A percentile compares a stretch with the other conserved stretches of the same genome.
Conservation (phyloP, 2,888 invertebrate species). For the Atrina japonica region DNA sequence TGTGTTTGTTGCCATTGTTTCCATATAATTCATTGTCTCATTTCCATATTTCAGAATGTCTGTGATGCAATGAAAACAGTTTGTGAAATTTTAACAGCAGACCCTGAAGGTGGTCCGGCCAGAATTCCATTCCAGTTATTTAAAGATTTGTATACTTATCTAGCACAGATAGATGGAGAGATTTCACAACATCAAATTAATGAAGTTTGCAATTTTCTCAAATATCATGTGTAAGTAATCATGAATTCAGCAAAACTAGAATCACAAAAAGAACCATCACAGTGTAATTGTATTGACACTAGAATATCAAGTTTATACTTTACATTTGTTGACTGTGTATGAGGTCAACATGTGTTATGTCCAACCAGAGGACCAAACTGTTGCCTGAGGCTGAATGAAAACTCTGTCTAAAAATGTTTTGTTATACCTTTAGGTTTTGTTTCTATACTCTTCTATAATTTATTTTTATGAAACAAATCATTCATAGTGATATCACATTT, state of each 20-base stretch:
- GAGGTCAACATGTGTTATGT: too few relatives aligned
- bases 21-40: too few relatives aligned
- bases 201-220: slow-evolving; percentile 74
- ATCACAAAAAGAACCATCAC: neutral
- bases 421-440: too few relatives aligned
- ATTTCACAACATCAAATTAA: slow-evolving; percentile 78
- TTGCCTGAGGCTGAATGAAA: too few relatives aligned
- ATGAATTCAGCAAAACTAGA: neutral
- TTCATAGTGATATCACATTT: too few relatives aligned
- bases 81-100: slow-evolving; percentile 90
- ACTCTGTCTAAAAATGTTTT: too few relatives aligned
- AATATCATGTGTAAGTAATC: slow-evolving; percentile 80
- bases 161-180: slow-evolving; percentile 80
- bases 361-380: too few relatives aligned
- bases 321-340: too few relatives aligned
- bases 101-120: slow-evolving; percentile 91
- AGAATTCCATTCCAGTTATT: slow-evolving; percentile 84
- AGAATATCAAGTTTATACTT: too few relatives aligned
- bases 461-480: too few relatives aligned
- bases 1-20: too few relatives aligned
- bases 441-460: too few relatives aligned
- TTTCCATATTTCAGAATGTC: slow-evolving; percentile 84
- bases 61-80: slow-evolving; percentile 90
- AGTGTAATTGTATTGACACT: neutral
- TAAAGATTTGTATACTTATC: slow-evolving; percentile 79